Evolutionary conservation across 1,140 invertebrate species (phyloP).

Genomic region (Camponotus pennsylvanicus): DNA sequence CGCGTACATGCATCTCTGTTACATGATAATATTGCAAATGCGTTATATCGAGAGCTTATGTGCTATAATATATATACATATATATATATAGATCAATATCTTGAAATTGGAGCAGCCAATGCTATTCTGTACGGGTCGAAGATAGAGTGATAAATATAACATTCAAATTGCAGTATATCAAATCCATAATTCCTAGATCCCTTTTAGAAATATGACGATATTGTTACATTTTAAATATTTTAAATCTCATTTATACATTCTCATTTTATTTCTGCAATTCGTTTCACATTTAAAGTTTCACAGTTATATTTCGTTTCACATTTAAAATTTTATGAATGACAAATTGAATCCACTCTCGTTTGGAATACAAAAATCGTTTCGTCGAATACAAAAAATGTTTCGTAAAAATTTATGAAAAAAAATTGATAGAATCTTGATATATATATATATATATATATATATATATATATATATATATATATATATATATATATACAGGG

Average conservation of each 20-base stretch:
- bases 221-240: not conserved
- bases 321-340: not conserved
- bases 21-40: not conserved
- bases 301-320: not conserved
- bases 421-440: not conserved
- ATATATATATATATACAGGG: too few species aligned
- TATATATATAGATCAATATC: slow-evolving; percentile 40
- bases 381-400: not conserved
- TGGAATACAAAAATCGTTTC: not conserved
- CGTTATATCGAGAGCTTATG: not conserved
- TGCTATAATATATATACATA: not conserved
- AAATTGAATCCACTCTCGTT: not conserved
- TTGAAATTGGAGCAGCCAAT: slow-evolving; percentile 20
- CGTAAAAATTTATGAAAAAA: not conserved
- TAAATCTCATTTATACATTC: not conserved
- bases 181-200: not conserved
- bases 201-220: not conserved
- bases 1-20: not conserved
- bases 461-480: too few species aligned
- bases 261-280: not conserved
- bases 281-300: not conserved
- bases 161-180: not conserved
- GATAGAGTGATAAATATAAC: slow-evolving; percentile 35
- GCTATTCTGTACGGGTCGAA: not conserved
- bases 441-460: not conserved